Percentiles rank a stretch among this genome's conserved stretches.
Conservation (phyloP, 2,888 invertebrate species). For the Chrysolina haemoptera region DNA sequence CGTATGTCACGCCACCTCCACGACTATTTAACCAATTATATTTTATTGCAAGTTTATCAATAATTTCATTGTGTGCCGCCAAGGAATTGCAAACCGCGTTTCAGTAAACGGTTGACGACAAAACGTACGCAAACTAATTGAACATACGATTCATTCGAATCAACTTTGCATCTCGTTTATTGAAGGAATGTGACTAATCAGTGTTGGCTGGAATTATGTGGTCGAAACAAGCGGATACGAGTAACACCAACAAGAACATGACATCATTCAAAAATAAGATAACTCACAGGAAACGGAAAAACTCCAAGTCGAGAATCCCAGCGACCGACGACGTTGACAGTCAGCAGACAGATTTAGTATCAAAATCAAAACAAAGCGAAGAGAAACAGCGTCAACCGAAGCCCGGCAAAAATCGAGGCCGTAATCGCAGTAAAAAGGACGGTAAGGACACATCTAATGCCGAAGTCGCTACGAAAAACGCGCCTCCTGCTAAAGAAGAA, state of each 20-base stretch:
- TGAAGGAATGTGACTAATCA: conserved; percentile 43
- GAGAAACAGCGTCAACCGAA: conserved; percentile 51
- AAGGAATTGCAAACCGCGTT: conserved; percentile 26
- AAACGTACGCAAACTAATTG: conserved; percentile 33
- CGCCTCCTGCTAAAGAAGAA: conserved; percentile 15
- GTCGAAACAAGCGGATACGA: conserved; percentile 67
- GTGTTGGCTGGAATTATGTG: conserved; percentile 60
- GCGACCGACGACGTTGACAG: conserved; percentile 47
- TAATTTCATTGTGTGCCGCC: conserved; percentile 27
- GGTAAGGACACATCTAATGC: conserved; percentile 48
- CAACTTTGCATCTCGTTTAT: conserved; percentile 11
- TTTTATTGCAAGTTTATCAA: conserved; percentile 48
- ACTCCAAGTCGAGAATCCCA: conserved; percentile 57
- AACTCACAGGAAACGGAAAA: conserved; percentile 68
- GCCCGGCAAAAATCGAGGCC: conserved; percentile 52
- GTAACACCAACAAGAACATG: conserved; percentile 64
- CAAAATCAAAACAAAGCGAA: conserved; percentile 48
- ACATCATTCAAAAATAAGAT: conserved; percentile 69
- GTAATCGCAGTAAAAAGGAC: conserved; percentile 55
- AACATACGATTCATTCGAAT: not conserved
- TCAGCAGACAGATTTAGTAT: conserved; percentile 42
- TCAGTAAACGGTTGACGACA: conserved; percentile 34
- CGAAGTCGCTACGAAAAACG: not conserved
- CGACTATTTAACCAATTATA: conserved; percentile 39
- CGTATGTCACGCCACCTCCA: conserved; percentile 45